Evolutionary conservation across 2,113 vertebrate genomes (phyloP).

Genomic region (Panthera leo): DNA sequence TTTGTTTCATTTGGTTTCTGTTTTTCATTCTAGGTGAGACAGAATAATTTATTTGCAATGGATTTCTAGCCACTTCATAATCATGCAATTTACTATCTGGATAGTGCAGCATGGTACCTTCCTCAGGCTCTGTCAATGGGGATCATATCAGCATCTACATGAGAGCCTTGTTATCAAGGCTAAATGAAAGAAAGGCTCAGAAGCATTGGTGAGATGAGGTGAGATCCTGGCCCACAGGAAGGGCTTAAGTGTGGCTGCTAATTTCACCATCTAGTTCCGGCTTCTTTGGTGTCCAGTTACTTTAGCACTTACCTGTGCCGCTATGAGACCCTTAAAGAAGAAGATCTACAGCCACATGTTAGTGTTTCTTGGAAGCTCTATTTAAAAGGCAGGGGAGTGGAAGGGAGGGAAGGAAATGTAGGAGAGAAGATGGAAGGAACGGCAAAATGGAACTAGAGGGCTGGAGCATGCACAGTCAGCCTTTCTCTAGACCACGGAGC

Average conservation of each 20-base stretch:
- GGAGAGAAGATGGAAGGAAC: background rate
- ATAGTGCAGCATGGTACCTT: background rate
- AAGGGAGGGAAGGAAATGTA: background rate
- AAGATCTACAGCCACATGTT: background rate
- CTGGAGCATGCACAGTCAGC: background rate
- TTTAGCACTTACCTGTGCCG: background rate
- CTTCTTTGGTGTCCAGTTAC: background rate
- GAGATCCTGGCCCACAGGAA: background rate
- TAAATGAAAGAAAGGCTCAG: background rate
- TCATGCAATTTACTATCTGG: background rate
- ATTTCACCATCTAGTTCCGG: rapidly evolving
- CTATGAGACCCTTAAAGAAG: background rate
- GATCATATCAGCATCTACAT: background rate
- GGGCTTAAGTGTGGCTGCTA: background rate
- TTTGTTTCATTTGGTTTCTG: background rate
- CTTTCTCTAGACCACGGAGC: rapidly evolving
- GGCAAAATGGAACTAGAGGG: background rate
- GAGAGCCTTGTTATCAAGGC: background rate
- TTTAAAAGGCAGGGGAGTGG: background rate
- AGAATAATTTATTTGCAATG: background rate
- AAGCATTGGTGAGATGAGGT: no score
- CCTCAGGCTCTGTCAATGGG: background rate
- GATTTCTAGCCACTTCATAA: background rate
- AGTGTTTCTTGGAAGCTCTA: background rate
- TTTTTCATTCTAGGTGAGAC: background rate